These are phyloP conservation scores for Neoniphon sammara DNA, from an alignment of 2,797 vertebrate species.

Conservation along the genomic window DNA sequence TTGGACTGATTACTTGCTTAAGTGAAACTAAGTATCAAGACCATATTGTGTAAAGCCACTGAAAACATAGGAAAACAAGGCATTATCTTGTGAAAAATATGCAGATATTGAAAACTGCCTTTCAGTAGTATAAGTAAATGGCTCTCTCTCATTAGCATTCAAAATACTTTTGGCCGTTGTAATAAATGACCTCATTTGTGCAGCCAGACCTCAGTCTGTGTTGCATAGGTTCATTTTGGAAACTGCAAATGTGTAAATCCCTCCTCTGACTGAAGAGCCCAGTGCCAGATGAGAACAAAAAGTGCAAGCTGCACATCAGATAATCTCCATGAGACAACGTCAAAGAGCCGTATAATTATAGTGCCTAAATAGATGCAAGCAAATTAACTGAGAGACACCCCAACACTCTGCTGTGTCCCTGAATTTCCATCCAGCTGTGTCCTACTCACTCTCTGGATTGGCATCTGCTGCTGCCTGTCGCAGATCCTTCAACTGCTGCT, in stretches of 20 bases:
- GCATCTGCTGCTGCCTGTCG: slow-evolving; percentile 90
- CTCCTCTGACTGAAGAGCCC: slow-evolving; percentile 26
- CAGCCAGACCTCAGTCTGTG: slow-evolving; percentile 24
- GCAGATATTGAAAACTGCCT: not conserved
- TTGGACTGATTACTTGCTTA: slow-evolving; percentile 21
- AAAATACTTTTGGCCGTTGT: not conserved
- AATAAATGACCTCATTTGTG: slow-evolving; percentile 39
- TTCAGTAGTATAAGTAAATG: not conserved
- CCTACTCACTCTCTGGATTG: slow-evolving; percentile 94
- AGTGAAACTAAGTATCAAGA: slow-evolving; percentile 11
- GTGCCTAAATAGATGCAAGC: slow-evolving; percentile 63
- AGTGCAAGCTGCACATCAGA: slow-evolving; percentile 42
- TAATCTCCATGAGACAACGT: slow-evolving; percentile 53
- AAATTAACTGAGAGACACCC: slow-evolving; percentile 52
- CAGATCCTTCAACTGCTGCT: slow-evolving; percentile 94
- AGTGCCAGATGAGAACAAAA: slow-evolving; percentile 43
- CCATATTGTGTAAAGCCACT: not conserved
- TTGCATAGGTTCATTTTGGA: slow-evolving; percentile 44
- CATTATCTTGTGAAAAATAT: not conserved
- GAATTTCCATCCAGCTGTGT: slow-evolving; percentile 49
- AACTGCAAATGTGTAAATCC: slow-evolving; percentile 72
- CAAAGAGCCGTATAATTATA: slow-evolving; percentile 65
- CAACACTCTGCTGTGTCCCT: slow-evolving; percentile 40
- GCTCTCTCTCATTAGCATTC: not conserved
- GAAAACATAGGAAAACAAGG: not conserved